Evolutionary conservation across 2,888 invertebrate genomes (phyloP), one percentile per base, ranked within the genome.

Genomic region (Liodrosophila aerea): DNA sequence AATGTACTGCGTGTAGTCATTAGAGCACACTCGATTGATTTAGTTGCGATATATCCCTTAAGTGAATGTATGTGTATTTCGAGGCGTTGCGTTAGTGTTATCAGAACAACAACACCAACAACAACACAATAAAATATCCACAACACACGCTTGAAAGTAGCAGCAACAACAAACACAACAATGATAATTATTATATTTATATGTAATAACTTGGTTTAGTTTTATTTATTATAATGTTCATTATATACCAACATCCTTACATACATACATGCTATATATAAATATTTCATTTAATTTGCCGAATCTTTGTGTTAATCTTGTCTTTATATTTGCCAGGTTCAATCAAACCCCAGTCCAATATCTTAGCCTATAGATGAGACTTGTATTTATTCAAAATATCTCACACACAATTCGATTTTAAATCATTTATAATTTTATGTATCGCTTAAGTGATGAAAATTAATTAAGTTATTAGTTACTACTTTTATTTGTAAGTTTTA

Each of bases 341-440:
- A 9, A 15, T 34, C 16, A 15, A n/a, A 11, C n/a, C 18, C 12
- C 36, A 37, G 37, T 39, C 60, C 51, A 46, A 31, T 37, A 46
- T 46, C 52, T 45, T 62, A 60, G 51, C 57, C 56, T 30, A 34
- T 31, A 54, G 29, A 29, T 29, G 1, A 9, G 40, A 33, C 46
- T 31, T 27, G n/a, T 7, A 31, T 13, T n/a, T 30, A 11, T 61
- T 30, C 13, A 15, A 29, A 8, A 16, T 9, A 16, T 22, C 27
- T 15, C 4, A 41, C 8, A 11, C 22, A 27, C n/a, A 11, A 43
- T 36, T 37, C 18, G 30, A 52, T 15, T 16, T 33, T 47, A 51
- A 31, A 11, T 44, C 52, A 36, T 52, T 49, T 56, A 15, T 52
- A 16, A 39, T 50, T 60, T 73, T 56, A 52, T 67, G 54, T 73